Conservation (phyloP, 2,888 invertebrate genomes). For the Acleris laterana region DNA sequence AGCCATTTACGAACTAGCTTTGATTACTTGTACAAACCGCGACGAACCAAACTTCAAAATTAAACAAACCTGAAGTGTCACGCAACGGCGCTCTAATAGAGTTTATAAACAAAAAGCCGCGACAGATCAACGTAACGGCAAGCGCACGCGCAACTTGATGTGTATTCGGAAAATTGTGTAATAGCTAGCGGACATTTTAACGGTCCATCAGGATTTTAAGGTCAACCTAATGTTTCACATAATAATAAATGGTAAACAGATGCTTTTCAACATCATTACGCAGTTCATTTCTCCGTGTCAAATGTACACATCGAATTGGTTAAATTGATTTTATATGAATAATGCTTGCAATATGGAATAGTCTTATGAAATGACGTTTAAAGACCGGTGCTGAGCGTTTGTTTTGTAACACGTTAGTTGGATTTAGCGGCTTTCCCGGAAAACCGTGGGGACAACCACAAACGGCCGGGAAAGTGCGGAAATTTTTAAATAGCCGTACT, state of each 20-base stretch:
- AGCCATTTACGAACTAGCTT: background rate
- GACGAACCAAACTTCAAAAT: constrained; percentile 1
- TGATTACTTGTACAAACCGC: constrained; percentile 7
- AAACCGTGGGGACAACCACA: constrained; percentile 26
- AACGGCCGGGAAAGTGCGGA: constrained; percentile 17
- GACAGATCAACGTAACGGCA: constrained; percentile 11
- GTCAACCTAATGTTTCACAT: constrained; percentile 33
- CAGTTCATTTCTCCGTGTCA: constrained; percentile 31
- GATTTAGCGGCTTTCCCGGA: constrained; percentile 10
- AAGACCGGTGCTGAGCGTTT: background rate
- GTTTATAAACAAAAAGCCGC: constrained; percentile 19
- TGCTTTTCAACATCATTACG: constrained; percentile 32
- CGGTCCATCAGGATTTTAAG: constrained; percentile 24
- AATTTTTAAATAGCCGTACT: constrained; percentile 8
- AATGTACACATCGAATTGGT: constrained; percentile 22
- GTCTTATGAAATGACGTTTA: background rate
- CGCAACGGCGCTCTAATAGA: constrained; percentile 14
- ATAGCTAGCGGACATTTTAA: constrained; percentile 15
- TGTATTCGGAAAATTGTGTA: constrained; percentile 17
- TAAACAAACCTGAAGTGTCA: constrained; percentile 7
- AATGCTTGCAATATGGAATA: background rate
- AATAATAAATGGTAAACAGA: constrained; percentile 36
- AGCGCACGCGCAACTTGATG: constrained; percentile 7
- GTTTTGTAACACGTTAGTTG: background rate
- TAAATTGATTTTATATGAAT: constrained; percentile 8